These are phyloP conservation scores for Phycodurus eques DNA, from an alignment of 2,113 vertebrate species.

Conservation along the genomic window DNA sequence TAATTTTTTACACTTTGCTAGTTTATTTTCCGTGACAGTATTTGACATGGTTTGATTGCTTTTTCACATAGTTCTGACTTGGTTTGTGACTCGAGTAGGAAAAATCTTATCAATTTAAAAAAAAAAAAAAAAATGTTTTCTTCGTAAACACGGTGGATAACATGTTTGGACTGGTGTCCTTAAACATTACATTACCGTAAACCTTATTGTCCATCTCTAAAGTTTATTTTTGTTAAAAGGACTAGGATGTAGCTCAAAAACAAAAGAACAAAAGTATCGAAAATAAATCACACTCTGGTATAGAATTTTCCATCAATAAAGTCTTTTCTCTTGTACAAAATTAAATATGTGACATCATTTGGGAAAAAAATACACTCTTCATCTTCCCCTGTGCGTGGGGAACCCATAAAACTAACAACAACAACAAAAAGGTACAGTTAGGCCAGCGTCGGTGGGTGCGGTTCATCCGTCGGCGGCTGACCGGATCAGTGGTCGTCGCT, in stretches of 20 bases:
- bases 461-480: background rate
- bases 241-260: background rate
- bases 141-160: background rate
- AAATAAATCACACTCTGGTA: background rate
- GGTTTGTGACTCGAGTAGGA: too few species aligned
- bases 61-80: too few species aligned
- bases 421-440: background rate
- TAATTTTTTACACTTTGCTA: too few species aligned
- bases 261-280: background rate
- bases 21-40: too few species aligned
- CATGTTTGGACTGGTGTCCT: background rate
- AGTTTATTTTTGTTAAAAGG: background rate
- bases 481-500: slow-evolving; percentile 78
- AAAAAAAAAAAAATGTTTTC: too few species aligned
- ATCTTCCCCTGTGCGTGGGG: background rate
- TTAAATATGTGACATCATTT: background rate
- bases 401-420: background rate
- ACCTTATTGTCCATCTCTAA: background rate
- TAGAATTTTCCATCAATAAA: background rate
- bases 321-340: background rate
- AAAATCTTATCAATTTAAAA: too few species aligned
- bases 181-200: background rate
- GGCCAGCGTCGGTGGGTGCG: background rate
- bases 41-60: too few species aligned
- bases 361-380: background rate